A percentile compares a stretch with the other conserved stretches of the same genome.
Evolutionary conservation across 2,113 vertebrate species (phyloP).

Genomic region (Nanger granti): DNA sequence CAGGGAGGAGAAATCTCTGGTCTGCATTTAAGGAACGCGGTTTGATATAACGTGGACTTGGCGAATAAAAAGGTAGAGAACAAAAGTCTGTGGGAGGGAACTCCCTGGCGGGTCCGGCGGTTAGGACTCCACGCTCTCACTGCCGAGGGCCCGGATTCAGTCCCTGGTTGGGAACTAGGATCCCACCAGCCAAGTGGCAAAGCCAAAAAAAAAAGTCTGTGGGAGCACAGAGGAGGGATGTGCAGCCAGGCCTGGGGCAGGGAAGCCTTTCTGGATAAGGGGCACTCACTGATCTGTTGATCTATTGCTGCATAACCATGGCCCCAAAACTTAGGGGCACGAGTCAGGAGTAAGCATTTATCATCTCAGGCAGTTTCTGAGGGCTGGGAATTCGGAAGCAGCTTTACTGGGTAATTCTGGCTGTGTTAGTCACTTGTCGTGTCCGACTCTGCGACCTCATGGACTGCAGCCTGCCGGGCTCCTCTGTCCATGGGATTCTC

Average conservation of each 20-base stretch:
- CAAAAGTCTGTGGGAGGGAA: not conserved
- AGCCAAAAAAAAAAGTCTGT: not conserved
- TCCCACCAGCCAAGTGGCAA: not conserved
- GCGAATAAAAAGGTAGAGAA: not conserved
- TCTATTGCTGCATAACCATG: not conserved
- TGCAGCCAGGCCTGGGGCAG: not conserved
- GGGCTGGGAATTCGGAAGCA: not conserved
- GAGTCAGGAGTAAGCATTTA: not conserved
- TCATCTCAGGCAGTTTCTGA: not conserved
- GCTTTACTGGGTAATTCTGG: not conserved
- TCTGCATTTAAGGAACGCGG: not conserved
- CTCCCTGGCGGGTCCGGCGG: rapidly evolving
- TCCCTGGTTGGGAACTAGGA: not conserved
- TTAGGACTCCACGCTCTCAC: not conserved
- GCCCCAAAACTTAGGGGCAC: not conserved
- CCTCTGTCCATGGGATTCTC: not conserved
- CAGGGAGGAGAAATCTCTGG: not conserved
- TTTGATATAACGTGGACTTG: not conserved
- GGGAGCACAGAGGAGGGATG: not conserved
- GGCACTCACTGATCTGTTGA: not conserved
- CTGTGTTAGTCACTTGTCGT: not conserved
- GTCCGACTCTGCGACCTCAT: not conserved
- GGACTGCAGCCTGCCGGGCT: not conserved
- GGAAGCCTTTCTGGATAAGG: not conserved
- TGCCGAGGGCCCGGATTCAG: not conserved